Conservation (phyloP, 2,888 invertebrate species). For the Acholoe squamosa region DNA sequence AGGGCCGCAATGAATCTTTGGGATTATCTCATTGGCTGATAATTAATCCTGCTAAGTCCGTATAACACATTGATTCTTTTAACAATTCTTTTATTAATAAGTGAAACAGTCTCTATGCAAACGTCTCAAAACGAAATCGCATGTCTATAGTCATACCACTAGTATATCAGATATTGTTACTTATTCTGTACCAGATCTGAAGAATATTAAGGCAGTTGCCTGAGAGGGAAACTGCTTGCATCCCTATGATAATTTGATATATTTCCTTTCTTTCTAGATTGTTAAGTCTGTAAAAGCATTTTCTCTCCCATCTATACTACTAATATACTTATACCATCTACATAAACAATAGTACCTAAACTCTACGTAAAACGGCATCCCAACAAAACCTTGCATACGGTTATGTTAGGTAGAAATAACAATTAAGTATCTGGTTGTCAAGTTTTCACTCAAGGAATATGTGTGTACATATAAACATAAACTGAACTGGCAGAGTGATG, state of each 20-base stretch:
- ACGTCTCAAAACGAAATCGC: neutral
- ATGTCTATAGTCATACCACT: neutral
- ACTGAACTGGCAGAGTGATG: too few species aligned
- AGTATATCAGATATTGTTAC: neutral
- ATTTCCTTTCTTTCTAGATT: too few species aligned
- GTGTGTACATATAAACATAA: too few species aligned
- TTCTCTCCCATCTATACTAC: neutral
- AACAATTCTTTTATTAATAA: constrained; percentile 6
- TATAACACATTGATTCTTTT: neutral
- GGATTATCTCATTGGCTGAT: too few species aligned
- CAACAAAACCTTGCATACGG: neutral
- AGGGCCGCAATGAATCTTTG: too few species aligned
- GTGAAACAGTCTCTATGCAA: neutral
- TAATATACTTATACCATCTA: neutral
- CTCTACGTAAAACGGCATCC: neutral
- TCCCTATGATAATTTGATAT: too few species aligned
- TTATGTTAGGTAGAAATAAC: too few species aligned
- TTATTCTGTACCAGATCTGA: neutral
- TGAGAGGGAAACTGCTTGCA: neutral
- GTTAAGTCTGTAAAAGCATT: too few species aligned
- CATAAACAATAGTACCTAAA: neutral
- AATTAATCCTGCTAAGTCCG: too few species aligned
- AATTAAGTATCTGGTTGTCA: too few species aligned
- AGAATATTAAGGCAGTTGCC: neutral
- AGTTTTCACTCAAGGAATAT: too few species aligned